A percentile compares a stretch with the other conserved stretches of the same genome.
Evolutionary conservation across 1,140 invertebrate genomes (phyloP).

Genomic region (Musca domestica): DNA sequence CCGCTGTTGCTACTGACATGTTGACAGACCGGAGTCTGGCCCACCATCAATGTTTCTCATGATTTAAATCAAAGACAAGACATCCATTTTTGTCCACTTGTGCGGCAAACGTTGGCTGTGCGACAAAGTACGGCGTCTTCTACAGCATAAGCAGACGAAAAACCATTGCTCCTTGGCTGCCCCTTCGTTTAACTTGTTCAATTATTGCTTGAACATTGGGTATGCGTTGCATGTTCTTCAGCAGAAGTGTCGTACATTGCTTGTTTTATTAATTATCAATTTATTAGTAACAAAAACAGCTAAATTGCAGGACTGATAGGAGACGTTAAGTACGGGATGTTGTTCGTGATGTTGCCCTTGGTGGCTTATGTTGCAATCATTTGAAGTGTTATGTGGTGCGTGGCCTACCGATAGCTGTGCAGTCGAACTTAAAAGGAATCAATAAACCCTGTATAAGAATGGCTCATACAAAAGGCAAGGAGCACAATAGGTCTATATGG

Average conservation of each 20-base stretch:
- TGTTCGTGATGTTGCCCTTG: too few relatives aligned
- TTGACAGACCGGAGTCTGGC: conserved; percentile 20
- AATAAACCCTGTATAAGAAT: too few relatives aligned
- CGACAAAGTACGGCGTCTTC: background rate
- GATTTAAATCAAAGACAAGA: background rate
- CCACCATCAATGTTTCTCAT: conserved; percentile 27
- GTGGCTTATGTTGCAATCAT: too few relatives aligned
- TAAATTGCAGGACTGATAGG: too few relatives aligned
- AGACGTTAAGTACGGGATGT: too few relatives aligned
- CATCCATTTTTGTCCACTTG: background rate
- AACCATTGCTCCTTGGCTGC: background rate
- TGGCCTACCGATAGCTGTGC: too few relatives aligned
- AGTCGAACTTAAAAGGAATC: too few relatives aligned
- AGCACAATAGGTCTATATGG: too few relatives aligned
- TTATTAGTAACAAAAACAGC: conserved; percentile 25
- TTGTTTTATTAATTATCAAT: conserved; percentile 34
- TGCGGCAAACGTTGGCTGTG: background rate
- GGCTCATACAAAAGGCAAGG: too few relatives aligned
- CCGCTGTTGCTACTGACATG: conserved; percentile 20
- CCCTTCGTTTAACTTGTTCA: background rate
- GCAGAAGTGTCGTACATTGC: conserved; percentile 29
- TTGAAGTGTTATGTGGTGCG: too few relatives aligned
- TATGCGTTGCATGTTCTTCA: conserved; percentile 24
- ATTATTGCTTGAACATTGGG: conserved; percentile 12
- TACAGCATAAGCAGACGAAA: background rate